phyloP scores from a whole-genome alignment of 2,113 vertebrate genomes.

The Petromus typicus region DNA sequence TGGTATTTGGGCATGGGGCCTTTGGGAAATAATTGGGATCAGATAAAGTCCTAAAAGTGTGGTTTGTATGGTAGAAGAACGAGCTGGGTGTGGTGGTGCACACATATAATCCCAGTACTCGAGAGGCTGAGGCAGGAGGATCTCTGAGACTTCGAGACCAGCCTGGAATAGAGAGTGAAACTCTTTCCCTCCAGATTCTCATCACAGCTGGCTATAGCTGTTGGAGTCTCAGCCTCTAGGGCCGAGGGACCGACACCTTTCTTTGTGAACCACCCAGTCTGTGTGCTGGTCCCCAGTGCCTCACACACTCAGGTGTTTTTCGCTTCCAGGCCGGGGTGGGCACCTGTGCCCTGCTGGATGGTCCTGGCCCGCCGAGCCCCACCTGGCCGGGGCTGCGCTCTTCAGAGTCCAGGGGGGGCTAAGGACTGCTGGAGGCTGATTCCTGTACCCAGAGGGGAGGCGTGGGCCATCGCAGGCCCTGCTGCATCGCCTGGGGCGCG shows the following conservation, averaged over 20 bases:
- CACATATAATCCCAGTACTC: background rate
- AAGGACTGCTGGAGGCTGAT: background rate
- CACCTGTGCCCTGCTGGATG: background rate
- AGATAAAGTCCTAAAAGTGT: background rate
- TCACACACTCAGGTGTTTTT: background rate
- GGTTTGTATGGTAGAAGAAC: background rate
- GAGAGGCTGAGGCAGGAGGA: background rate
- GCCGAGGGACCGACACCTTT: background rate
- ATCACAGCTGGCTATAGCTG: background rate
- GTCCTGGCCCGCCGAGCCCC: background rate
- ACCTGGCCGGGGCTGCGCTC: background rate
- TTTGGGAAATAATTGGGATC: background rate
- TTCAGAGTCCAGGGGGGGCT: background rate
- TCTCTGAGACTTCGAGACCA: background rate
- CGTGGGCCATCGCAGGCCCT: background rate
- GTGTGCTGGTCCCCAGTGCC: too few species aligned
- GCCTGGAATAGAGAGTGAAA: background rate
- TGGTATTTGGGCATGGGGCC: too few species aligned
- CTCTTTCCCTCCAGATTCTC: background rate
- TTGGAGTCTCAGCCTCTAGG: background rate
- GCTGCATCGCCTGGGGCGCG: background rate
- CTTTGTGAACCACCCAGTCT: background rate
- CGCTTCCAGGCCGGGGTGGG: background rate
- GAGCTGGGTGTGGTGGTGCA: background rate
- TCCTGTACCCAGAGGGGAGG: background rate